A percentile compares a stretch with the other conserved stretches of the same genome.
Evolutionary conservation across 2,797 vertebrate species (phyloP).

Genomic region (Phoeniculus purpureus): DNA sequence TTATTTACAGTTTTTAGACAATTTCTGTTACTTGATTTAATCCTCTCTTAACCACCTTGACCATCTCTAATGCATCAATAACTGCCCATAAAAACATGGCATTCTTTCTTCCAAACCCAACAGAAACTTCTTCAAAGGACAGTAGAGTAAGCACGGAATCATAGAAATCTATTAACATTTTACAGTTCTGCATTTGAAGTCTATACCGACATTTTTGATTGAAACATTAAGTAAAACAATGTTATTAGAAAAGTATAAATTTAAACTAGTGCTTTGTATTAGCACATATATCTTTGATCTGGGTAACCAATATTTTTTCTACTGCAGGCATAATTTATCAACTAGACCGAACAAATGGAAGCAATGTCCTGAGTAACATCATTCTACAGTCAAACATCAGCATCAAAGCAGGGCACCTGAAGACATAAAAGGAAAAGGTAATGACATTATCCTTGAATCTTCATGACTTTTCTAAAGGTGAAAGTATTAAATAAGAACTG

Average conservation of each 20-base stretch:
- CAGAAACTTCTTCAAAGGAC: neutral
- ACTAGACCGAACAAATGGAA: neutral
- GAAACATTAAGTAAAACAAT: neutral
- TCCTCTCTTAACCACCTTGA: neutral
- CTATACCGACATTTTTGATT: neutral
- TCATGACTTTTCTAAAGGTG: constrained; percentile 60
- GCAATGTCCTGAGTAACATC: neutral
- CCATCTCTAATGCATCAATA: neutral
- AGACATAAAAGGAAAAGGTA: constrained; percentile 34
- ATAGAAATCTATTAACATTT: neutral
- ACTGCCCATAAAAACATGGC: neutral
- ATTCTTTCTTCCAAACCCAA: neutral
- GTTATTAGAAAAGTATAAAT: neutral
- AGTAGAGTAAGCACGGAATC: neutral
- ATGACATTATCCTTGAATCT: constrained; percentile 56
- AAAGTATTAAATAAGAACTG: constrained; percentile 56
- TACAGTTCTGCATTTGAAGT: neutral
- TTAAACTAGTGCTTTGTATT: neutral
- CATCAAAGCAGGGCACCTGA: constrained; percentile 8
- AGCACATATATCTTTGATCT: neutral
- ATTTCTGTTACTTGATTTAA: neutral
- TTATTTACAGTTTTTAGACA: neutral
- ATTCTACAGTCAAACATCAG: neutral
- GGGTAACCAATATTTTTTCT: neutral
- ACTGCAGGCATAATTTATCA: neutral